Percentiles rank a stretch among this genome's conserved stretches.
Conservation (phyloP, 2,888 invertebrate species). For the Drosophila siamana region DNA sequence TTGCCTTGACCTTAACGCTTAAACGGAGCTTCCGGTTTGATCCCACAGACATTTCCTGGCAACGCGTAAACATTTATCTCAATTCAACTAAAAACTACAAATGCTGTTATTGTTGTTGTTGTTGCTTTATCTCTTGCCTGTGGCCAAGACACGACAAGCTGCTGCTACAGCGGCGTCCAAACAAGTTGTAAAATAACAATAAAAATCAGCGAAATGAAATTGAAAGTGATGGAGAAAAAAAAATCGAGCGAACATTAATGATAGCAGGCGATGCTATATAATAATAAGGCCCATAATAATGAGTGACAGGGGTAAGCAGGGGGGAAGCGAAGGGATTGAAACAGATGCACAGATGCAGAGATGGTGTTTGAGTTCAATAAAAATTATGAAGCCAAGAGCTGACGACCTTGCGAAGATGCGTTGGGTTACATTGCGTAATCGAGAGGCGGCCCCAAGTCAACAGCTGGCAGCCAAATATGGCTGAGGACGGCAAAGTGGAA, state of each 20-base stretch:
- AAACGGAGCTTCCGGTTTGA: slow-evolving; percentile 8
- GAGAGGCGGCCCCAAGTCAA: slow-evolving; percentile 35
- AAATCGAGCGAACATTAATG: slow-evolving; percentile 36
- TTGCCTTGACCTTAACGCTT: slow-evolving; percentile 27
- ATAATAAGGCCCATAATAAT: slow-evolving; percentile 32
- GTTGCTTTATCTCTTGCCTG: slow-evolving; percentile 9
- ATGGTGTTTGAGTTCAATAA: slow-evolving; percentile 53
- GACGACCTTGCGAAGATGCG: slow-evolving; percentile 71
- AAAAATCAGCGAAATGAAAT: slow-evolving; percentile 72
- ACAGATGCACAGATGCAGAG: background rate
- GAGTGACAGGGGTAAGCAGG: background rate
- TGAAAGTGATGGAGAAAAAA: slow-evolving; percentile 60
- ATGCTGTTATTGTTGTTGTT: slow-evolving; percentile 6
- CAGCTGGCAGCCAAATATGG: slow-evolving; percentile 34
- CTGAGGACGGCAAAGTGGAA: background rate
- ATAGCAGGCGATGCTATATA: slow-evolving; percentile 35
- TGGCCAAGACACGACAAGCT: slow-evolving; percentile 23
- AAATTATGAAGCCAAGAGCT: slow-evolving; percentile 52
- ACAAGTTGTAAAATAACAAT: slow-evolving; percentile 77
- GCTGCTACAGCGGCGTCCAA: slow-evolving; percentile 40
- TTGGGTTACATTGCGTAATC: slow-evolving; percentile 72
- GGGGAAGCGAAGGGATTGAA: background rate
- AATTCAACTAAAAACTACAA: slow-evolving; percentile 30
- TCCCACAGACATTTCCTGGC: slow-evolving; percentile 25
- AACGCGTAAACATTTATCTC: slow-evolving; percentile 17